Evolutionary conservation across 1,140 invertebrate genomes (phyloP).

Genomic region (Brachystomella parvula): DNA sequence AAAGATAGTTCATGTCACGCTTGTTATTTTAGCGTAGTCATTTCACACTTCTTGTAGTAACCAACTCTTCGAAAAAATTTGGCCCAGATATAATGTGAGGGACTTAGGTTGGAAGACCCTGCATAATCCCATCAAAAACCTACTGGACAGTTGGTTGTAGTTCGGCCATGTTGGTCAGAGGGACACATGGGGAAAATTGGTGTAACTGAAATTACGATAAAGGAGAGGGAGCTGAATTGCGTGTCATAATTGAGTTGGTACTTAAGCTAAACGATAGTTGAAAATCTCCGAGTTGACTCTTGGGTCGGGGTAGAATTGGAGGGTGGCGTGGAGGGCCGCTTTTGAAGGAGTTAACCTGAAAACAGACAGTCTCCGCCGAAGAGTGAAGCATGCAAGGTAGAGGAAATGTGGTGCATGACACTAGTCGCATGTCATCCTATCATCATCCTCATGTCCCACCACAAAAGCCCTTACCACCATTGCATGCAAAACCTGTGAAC

Average conservation of each 20-base stretch:
- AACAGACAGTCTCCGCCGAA: background rate
- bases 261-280: constrained; percentile 1
- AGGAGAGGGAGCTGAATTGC: background rate
- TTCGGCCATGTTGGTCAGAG: too few relatives aligned
- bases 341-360: background rate
- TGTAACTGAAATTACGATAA: background rate
- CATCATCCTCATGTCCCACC: too few relatives aligned
- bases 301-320: background rate
- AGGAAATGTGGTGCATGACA: constrained; percentile 3
- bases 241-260: constrained; percentile 12
- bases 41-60: too few relatives aligned
- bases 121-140: too few relatives aligned
- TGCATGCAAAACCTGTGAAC: constrained; percentile 2
- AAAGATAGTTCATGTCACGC: too few relatives aligned
- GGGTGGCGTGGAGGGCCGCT: background rate
- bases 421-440: constrained; percentile 8
- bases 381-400: background rate
- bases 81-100: too few relatives aligned
- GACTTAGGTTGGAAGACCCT: too few relatives aligned
- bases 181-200: background rate
- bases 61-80: too few relatives aligned
- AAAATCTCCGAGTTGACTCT: constrained; percentile 5
- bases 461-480: background rate
- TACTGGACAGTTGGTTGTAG: too few relatives aligned
- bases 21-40: too few relatives aligned